phyloP scores from a whole-genome alignment of 35 echinoderm and acorn worm species.

The Lytechinus pictus region DNA sequence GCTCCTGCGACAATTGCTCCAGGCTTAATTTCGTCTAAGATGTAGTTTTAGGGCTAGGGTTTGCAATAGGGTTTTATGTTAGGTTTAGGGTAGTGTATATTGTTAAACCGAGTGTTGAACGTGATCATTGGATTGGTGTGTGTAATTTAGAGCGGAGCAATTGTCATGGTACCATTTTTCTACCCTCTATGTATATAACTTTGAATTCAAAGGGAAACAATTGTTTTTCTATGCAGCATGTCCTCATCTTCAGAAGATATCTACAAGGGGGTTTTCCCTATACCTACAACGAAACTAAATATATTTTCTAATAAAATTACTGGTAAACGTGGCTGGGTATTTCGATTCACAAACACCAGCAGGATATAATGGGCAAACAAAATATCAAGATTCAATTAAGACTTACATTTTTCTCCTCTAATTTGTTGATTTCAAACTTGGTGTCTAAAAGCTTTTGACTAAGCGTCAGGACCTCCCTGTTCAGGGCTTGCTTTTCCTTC shows the following conservation, averaged over 20 bases:
- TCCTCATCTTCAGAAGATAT: not conserved
- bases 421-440: constrained; percentile 96
- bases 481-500: constrained; percentile 96
- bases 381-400: not conserved
- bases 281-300: not conserved
- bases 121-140: too few species aligned
- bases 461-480: constrained; percentile 86
- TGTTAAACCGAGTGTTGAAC: too few species aligned
- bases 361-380: not conserved
- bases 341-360: not conserved
- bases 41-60: too few species aligned
- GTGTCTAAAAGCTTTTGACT: constrained; percentile 93
- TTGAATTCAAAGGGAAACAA: too few species aligned
- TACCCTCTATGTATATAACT: too few species aligned
- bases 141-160: too few species aligned
- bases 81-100: too few species aligned
- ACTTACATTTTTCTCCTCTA: constrained; percentile 99
- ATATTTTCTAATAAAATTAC: not conserved
- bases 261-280: not conserved
- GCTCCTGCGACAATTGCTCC: too few species aligned
- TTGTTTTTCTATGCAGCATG: not conserved
- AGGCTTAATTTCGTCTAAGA: too few species aligned
- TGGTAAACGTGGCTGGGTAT: not conserved
- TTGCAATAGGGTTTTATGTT: too few species aligned
- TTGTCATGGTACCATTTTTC: too few species aligned